Evolutionary conservation across 64 coral and sea anemone genomes (phyloP), one percentile per base, ranked within the genome.

Genomic region (Montipora sp.): DNA sequence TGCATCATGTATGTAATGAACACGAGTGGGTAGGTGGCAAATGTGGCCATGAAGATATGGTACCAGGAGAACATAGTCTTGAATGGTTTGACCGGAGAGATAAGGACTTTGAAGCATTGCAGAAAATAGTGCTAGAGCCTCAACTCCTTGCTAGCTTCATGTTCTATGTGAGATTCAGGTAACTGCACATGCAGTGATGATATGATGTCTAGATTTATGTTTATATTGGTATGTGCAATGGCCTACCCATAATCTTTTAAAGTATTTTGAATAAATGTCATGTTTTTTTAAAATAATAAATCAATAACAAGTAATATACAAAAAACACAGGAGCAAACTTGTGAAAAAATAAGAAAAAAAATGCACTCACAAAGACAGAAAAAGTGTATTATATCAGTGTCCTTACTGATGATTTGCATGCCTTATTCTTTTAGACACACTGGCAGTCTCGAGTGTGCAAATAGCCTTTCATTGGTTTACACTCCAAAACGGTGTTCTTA

Each of bases 101-200:
- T 18, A 89, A 89, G 59, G 88, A 89, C 65, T 89, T 78, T 18
- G 73, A 11, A 59, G 14, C 88, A 16, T 20, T 89, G 9, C 88
- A 89, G 51, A 59, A 74, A 10, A 66, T 89, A 19, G 15, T 89
- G 4, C 46, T 89, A 8, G 88, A 89, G 19, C 51, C 50, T 55
- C 60, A 77, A 79, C 76, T 89, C 18, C 76, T 89, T 74, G 88
- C 48, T 5, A 89, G 88, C 43, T 79, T 89, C 59, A 59, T 50
- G 14, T 77, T 48, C 36, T 89, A 89, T 89, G 88, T 89, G 5
- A 18, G 88, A 47, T 89, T 89, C 68, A 89, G 88, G 84, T 87
- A 87, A 72, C 13, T 21, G 18, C 18, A 73, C 18, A 6, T 73
- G 69, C 18, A 73, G 6, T 73, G 2, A 59, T 44, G 51, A 44